Conservation (phyloP, 1,140 invertebrate species). For the Megalopta genalis region DNA sequence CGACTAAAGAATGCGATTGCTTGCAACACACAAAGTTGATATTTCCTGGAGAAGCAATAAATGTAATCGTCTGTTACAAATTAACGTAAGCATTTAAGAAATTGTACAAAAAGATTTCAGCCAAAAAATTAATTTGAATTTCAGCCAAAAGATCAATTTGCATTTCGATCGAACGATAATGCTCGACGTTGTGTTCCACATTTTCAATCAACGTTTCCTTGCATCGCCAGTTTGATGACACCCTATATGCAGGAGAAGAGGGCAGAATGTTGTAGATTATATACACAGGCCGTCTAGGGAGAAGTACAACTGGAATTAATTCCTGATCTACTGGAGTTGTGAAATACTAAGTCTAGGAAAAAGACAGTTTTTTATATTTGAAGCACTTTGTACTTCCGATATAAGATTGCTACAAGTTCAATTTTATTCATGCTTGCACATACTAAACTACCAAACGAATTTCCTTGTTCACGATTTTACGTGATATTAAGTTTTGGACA, state of each 20-base stretch:
- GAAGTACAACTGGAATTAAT: slow-evolving; percentile 1
- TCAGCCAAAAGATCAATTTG: no score
- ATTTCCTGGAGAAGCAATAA: no score
- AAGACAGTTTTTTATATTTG: neutral
- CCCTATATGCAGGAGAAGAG: neutral
- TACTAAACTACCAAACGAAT: neutral
- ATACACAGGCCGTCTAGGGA: neutral
- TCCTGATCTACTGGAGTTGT: neutral
- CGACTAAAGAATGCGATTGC: no score
- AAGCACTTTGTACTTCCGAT: neutral
- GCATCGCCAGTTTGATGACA: neutral
- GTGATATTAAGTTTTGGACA: neutral
- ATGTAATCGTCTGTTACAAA: no score
- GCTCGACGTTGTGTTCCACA: neutral
- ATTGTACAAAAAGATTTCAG: no score
- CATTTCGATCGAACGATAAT: no score
- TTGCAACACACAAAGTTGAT: no score
- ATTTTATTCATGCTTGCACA: neutral
- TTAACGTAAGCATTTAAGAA: no score
- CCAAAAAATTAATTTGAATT: no score
- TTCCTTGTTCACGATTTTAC: neutral
- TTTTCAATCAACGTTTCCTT: neutral
- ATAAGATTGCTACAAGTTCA: neutral
- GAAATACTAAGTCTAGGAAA: neutral
- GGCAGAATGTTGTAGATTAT: neutral